Base-by-base conservation (phyloP, 2,797 vertebrate genomes). In the Tolypeutes matacus region DNA sequence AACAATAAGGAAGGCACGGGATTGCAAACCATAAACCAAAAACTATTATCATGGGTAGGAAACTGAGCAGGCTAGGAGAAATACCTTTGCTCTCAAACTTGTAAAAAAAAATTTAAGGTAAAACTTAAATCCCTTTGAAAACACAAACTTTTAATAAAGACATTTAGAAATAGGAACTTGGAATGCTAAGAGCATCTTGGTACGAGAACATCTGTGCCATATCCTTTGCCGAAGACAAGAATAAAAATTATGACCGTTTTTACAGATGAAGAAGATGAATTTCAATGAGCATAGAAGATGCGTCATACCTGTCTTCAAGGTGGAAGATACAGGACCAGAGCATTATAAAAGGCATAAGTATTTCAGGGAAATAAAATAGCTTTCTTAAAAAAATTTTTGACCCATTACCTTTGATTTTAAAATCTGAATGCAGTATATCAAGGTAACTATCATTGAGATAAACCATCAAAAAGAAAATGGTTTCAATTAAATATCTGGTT, bases 1-100 rank as follows among this genome's bases (percentile, higher is more conserved):
- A 97, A 69, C 3, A 36, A 92, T 31, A 96, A 95, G 96, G 92
- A 96, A 82, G 3, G 76, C 0, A 21, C 65, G 6, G 23, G 36
- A 84, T 11, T 3, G 27, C 39, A 53, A 95, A n/a, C 39, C 25
- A 82, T 21, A 91, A 60, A 42, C 31, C 46, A 81, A 67, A 70
- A 49, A 21, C 7, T 9, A 18, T 21, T 58, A 34, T 80, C 36
- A 49, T 31, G 3, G 9, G 69, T 6, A 34, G 0, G 4, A 78
- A 69, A 67, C 36, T 27, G 29, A 65, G 7, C 69, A 65, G 21
- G 31, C 8, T 53, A 67, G 46, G 70, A 86, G 20, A 85, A 65
- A 86, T 51, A 76, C 2, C 56, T 95, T 91, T 36, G 12, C 67
- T 83, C 51, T 75, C 73, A 93, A 81, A 39, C 15, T 3, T 13